A percentile compares a stretch with the other conserved stretches of the same genome.
Evolutionary conservation across 2,113 vertebrate genomes (phyloP).

Genomic region (Oceanites oceanicus): DNA sequence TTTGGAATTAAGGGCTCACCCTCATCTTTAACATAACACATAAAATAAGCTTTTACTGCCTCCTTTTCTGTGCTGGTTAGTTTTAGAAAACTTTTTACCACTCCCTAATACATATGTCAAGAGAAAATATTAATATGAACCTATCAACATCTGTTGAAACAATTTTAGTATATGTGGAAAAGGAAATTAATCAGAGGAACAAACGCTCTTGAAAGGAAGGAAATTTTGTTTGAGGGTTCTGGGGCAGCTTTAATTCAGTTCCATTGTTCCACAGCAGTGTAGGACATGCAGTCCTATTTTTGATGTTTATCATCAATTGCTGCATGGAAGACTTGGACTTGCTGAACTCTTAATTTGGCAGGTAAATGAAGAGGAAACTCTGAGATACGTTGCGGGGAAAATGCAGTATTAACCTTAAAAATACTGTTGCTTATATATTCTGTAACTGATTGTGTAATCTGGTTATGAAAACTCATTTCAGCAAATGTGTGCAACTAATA

Average conservation of each 20-base stretch:
- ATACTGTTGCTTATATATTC: background rate
- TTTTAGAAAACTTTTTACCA: background rate
- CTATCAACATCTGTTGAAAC: slow-evolving; percentile 35
- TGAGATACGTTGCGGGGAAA: background rate
- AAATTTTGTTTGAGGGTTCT: slow-evolving; percentile 42
- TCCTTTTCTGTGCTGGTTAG: background rate
- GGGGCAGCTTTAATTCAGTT: slow-evolving; percentile 24
- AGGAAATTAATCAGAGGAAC: slow-evolving; percentile 53
- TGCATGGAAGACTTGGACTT: background rate
- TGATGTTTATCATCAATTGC: background rate
- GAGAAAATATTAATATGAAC: background rate
- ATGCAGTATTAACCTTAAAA: background rate
- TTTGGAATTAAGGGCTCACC: background rate
- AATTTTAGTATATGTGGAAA: slow-evolving; percentile 17
- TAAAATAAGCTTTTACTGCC: background rate
- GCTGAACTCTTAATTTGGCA: slow-evolving; percentile 19
- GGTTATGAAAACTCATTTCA: background rate
- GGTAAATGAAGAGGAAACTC: background rate
- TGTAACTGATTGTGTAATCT: background rate
- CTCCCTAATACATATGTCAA: background rate
- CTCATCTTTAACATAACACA: background rate
- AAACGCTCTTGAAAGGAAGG: slow-evolving; percentile 26
- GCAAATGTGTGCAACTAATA: background rate
- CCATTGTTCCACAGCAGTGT: slow-evolving; percentile 17
- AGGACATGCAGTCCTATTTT: slow-evolving; percentile 25